Base-by-base conservation (phyloP, 2,113 vertebrate species). In the Casuarius casuarius region DNA sequence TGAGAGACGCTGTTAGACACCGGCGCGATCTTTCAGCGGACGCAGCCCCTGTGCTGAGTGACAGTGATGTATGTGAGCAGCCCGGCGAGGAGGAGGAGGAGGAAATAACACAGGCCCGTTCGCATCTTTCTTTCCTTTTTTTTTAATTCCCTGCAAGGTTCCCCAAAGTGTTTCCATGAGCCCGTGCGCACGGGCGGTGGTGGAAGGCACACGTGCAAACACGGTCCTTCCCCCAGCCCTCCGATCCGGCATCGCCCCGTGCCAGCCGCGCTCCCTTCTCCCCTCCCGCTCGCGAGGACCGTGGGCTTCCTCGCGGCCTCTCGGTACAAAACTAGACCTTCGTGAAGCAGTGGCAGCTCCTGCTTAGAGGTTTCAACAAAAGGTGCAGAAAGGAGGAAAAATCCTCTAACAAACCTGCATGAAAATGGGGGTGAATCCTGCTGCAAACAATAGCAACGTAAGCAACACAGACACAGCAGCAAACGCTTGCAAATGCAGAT, bases 221-320 rank as follows among this genome's bases (percentile, higher is more conserved):
- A 7, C 3, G 7, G 38, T 56, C 70, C 10, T 31, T 59, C 44
- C 44, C 42, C 44, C 44, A 44, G 44, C 44, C 44, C 44, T 44
- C 44, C 14, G 44, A 44, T 12, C 44, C 46, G 14, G 46, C 46
- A 46, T 46, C 46, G 12, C n/a, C 73, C 49, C 7, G 0, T 12
- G 12, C 33, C 51, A 31, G 0, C 26, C 2, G 35, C 62, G 1
- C 21, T 59, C 17, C 56, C 58, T 35, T 3, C 0, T 61, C 38
- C 62, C 12, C 44, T 62, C 16, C 42, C n/a, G 81, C n/a, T 2
- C 0, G 20, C 9, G 80, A 62, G 16, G 6, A 7, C 54, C 54
- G 23, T 29, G 54, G 54, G 26, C 51, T 4, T 54, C 2, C 21
- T n/a, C 0, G 0, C 19, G 31, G 4, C n/a, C 15, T 25, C 15